Conservation (phyloP, 2,888 invertebrate species). For the Halictus quadricinctus region DNA sequence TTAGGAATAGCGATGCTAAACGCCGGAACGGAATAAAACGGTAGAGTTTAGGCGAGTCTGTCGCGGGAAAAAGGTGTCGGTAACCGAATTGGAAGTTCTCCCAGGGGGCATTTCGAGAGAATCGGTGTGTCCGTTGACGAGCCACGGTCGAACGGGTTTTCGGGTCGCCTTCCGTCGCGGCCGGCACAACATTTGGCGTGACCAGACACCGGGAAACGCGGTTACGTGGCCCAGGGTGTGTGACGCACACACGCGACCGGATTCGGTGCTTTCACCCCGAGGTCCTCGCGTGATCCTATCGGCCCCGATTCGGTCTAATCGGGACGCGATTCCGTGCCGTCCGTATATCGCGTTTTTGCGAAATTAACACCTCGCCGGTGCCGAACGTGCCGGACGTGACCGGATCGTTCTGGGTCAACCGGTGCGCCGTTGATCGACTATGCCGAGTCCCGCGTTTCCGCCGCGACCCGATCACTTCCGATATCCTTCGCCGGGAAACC, state of each 20-base stretch:
- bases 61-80: too few relatives aligned
- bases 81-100: neutral
- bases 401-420: conserved; percentile 18
- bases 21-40: neutral
- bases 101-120: neutral
- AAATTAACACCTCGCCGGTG: conserved; percentile 23
- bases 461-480: conserved; percentile 17
- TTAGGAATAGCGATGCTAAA: neutral
- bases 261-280: conserved; percentile 52
- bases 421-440: neutral
- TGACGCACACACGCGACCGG: conserved; percentile 23
- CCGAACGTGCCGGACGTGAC: conserved; percentile 11
- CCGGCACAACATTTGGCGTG: conserved; percentile 61
- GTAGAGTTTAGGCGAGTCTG: neutral
- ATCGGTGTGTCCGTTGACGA: neutral
- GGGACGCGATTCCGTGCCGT: conserved; percentile 45
- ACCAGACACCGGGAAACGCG: conserved; percentile 54
- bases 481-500: neutral
- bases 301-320: conserved; percentile 50
- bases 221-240: conserved; percentile 33
- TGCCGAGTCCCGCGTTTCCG: conserved; percentile 1
- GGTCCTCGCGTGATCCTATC: conserved; percentile 63
- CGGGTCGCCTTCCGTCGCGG: conserved; percentile 46
- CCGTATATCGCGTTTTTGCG: conserved; percentile 31
- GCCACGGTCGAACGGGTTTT: conserved; percentile 20